Conservation (phyloP, 1,140 invertebrate species). For the Tribolium madens region DNA sequence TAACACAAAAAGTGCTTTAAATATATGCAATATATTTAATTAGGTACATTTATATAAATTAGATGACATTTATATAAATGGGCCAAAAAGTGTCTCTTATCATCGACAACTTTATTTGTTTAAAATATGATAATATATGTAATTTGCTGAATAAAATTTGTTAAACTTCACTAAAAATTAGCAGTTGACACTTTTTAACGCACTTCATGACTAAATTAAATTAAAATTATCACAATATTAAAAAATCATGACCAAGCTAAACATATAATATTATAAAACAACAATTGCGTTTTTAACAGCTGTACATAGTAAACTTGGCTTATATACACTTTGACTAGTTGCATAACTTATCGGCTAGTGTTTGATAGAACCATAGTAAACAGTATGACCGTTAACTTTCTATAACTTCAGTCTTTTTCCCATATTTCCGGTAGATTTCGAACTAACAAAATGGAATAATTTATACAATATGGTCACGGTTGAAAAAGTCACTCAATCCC, state of each 20-base stretch:
- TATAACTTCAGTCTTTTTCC: slow-evolving; percentile 20
- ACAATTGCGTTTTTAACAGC: slow-evolving; percentile 38
- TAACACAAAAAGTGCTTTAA: not conserved
- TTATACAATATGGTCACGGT: slow-evolving; percentile 17
- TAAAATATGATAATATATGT: not conserved
- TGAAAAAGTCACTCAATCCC: not conserved
- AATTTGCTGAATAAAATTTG: not conserved
- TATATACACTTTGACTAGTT: slow-evolving; percentile 46
- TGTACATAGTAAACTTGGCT: slow-evolving; percentile 42
- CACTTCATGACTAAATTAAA: not conserved
- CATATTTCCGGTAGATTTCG: slow-evolving; percentile 3
- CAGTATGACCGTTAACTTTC: slow-evolving; percentile 1
- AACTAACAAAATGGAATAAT: not conserved
- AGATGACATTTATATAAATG: slow-evolving; percentile 34
- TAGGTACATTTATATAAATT: slow-evolving; percentile 31
- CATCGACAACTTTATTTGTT: not conserved
- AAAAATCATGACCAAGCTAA: slow-evolving; percentile 16
- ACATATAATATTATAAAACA: slow-evolving; percentile 22
- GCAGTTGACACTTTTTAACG: slow-evolving; percentile 25
- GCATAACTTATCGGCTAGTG: slow-evolving; percentile 15
- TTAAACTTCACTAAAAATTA: not conserved
- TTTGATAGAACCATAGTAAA: slow-evolving; percentile 26
- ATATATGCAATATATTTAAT: slow-evolving; percentile 27
- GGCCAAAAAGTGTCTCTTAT: slow-evolving; percentile 25
- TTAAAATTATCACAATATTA: slow-evolving; percentile 32